phyloP scores from a whole-genome alignment of 2,113 vertebrate genomes.

The Otus sunia region DNA sequence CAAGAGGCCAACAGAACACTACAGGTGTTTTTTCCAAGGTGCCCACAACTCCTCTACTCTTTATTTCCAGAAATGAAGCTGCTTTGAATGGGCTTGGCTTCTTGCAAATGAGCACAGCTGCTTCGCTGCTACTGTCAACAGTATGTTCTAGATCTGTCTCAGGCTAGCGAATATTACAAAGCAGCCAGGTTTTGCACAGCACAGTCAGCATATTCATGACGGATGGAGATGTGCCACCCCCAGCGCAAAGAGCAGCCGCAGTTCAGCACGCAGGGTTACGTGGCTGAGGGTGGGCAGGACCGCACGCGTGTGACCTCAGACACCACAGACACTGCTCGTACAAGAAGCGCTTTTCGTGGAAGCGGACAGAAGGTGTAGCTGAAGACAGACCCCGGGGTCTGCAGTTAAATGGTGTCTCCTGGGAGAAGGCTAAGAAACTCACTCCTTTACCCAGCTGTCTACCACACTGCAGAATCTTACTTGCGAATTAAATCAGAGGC shows the following conservation, averaged over 20 bases:
- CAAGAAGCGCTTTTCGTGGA: not conserved
- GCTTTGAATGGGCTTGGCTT: not conserved
- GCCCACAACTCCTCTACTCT: not conserved
- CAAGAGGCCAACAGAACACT: not conserved
- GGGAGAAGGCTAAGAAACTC: not conserved
- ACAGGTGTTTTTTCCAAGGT: not conserved
- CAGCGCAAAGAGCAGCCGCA: accelerated
- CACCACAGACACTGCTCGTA: not conserved
- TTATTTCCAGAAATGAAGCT: not conserved
- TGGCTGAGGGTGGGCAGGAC: not conserved
- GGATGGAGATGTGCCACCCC: accelerated
- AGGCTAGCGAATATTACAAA: not conserved
- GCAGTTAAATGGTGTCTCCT: not conserved
- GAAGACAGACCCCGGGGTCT: not conserved
- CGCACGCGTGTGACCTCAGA: accelerated
- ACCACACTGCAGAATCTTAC: not conserved
- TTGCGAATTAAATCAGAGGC: not conserved
- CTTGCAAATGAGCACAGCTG: not conserved
- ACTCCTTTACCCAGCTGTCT: not conserved
- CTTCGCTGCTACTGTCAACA: not conserved
- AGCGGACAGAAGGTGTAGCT: not conserved
- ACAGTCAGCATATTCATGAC: not conserved
- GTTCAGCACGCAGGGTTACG: accelerated
- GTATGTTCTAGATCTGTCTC: not conserved
- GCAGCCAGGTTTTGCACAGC: not conserved